These are phyloP conservation scores for Bombus breviceps DNA, from an alignment of 1,140 invertebrate species.

Conservation along the genomic window DNA sequence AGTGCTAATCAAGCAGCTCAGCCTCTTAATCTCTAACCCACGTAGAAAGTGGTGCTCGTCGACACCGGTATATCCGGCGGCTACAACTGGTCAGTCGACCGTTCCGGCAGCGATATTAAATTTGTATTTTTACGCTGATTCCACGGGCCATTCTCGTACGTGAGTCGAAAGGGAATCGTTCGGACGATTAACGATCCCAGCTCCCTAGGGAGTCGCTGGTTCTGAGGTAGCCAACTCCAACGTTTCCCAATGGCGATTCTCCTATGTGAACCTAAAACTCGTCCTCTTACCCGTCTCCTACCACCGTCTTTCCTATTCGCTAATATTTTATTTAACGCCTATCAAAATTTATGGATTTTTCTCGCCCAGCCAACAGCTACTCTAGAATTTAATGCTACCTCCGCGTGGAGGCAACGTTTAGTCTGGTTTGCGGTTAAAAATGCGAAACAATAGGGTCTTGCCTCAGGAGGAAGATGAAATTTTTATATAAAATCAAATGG, in stretches of 20 bases:
- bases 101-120: slow-evolving; percentile 79
- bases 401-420: background rate
- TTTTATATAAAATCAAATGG: background rate
- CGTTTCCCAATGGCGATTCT: slow-evolving; percentile 64
- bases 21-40: slow-evolving; percentile 15
- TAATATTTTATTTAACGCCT: slow-evolving; percentile 82
- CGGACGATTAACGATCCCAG: slow-evolving; percentile 82
- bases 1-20: slow-evolving; percentile 14
- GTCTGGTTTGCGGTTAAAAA: background rate
- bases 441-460: background rate
- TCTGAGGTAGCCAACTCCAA: slow-evolving; percentile 61
- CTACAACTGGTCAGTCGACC: slow-evolving; percentile 43
- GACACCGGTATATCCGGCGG: slow-evolving; percentile 35
- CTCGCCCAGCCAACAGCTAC: slow-evolving; percentile 15
- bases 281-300: slow-evolving; percentile 49
- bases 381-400: background rate
- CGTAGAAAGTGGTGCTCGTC: slow-evolving; percentile 11
- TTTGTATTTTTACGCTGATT: slow-evolving; percentile 84
- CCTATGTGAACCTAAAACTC: slow-evolving; percentile 61
- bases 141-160: slow-evolving; percentile 82
- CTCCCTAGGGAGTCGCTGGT: slow-evolving; percentile 74
- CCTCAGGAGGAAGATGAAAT: background rate
- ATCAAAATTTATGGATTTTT: slow-evolving; percentile 81
- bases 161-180: slow-evolving; percentile 82
- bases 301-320: slow-evolving; percentile 35